Base-by-base conservation (phyloP, 2,113 vertebrate genomes). In the Rhinogobius similis region DNA sequence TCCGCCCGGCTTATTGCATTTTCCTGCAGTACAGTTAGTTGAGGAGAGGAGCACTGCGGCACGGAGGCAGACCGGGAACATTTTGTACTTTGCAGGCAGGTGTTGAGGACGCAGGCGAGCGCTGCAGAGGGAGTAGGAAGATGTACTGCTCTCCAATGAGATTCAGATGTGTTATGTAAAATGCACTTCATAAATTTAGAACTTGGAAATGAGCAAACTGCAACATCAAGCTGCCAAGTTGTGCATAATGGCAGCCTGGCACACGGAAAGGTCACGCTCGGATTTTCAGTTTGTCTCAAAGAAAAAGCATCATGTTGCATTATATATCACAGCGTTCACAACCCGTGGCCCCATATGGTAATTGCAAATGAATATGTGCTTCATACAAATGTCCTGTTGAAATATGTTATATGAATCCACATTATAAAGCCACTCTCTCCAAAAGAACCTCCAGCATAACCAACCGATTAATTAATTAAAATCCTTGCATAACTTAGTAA, bases 1-100 rank as follows among this genome's bases (percentile, higher is more conserved):
- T 73, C 63, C 39, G 61, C 61, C 75, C 73, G 46, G 82, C 76
- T 82, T 73, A 56, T 58, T 77, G 68, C 65, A 46, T 20, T 41
- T 36, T 48, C 68, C 65, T 11, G 39, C 43, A 21, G 39, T 58
- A 10, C 58, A 24, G 64, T 41, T 23, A 13, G 23, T 13, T 55
- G 52, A 55, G 52, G 52, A 55, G 14, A 52, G 65, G 29, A 70
- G 69, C 69, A 79, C 62, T 78, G 78, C 73, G 23, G 70, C 78
- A 81, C 26, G 10, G 46, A 24, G 26, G 52, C 1, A 41, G 43
- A 76, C n/a, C 41, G 24, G 63, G 65, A 76, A 82, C 78, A 76
- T 74, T 72, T 76, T 78, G 75, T 75, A 41, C 62, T 14, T 26
- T 41, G 3, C 8, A 65, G 50, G 44, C 66, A 63, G 29, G 56